Evolutionary conservation across 1,140 invertebrate species (phyloP), one percentile per base, ranked within the genome.

Genomic region (Danaus plexippus): DNA sequence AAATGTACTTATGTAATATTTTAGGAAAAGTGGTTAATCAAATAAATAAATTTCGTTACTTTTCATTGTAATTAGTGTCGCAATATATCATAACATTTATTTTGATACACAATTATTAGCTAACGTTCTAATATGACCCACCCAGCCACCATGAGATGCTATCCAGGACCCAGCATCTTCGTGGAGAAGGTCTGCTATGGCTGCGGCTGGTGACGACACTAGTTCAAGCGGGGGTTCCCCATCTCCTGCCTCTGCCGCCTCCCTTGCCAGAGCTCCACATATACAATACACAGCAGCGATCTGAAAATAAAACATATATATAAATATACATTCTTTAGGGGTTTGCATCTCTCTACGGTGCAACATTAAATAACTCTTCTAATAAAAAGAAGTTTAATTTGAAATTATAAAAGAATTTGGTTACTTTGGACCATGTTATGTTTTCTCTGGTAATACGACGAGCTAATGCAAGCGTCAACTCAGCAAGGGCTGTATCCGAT

Each of bases 371-470:
- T 32, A 4, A 7, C 4, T 32, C 5, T 32, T 32, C 22, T 32
- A 3, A 0, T 32, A 32, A 4, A 22, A 22, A 22, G 18, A 32
- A 32, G 22, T 32, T 32, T 32, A 4, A 32, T 32, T 32, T 32
- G 7, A 32, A 32, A 32, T 32, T 32, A 32, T 8, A 32, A 8
- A 32, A 32, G 22, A 32, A 32, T 32, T 32, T 9, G 15, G 11
- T 60, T 63, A 87, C 87, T 80, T 88, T 88, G 46, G 83, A 84
- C 87, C 87, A 88, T 6, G 85, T 88, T 50, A 88, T 87, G 55
- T 87, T 86, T 43, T 83, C 82, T 55, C 84, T 85, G 42, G 84
- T 87, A 9, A 88, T 77, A 5, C 85, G 80, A 3, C 80, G 64
- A 5, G 82, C 85, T 9, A 87, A 70, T 2, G 84, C 84, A n/a